phyloP scores from a whole-genome alignment of 1,140 invertebrate genomes.

The Drosophila erecta region DNA sequence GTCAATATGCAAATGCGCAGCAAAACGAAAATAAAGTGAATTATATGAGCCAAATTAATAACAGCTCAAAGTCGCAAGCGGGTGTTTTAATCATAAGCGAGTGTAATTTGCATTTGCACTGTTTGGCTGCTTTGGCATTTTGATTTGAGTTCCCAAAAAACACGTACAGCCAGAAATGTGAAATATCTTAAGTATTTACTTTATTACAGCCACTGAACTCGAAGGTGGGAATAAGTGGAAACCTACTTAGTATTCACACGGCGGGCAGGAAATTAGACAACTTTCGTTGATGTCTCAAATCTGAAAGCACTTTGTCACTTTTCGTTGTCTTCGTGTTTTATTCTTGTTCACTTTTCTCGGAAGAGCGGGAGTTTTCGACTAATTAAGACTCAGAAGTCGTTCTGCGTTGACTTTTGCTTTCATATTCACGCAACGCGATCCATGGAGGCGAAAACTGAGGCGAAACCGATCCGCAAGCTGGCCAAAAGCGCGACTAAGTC shows the following conservation, averaged over 20 bases:
- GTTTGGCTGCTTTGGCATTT: slow-evolving; percentile 15
- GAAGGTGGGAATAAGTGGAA: not conserved
- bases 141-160: slow-evolving; percentile 36
- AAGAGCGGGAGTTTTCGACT: slow-evolving; percentile 24
- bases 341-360: slow-evolving; percentile 9
- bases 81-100: slow-evolving; percentile 44
- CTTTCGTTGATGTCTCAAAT: slow-evolving; percentile 45
- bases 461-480: slow-evolving; percentile 45
- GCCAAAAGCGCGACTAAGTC: slow-evolving; percentile 72
- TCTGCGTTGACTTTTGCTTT: slow-evolving; percentile 42
- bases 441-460: slow-evolving; percentile 1
- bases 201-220: slow-evolving; percentile 32
- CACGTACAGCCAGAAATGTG: slow-evolving; percentile 34
- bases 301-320: slow-evolving; percentile 39
- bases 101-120: slow-evolving; percentile 45
- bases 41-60: slow-evolving; percentile 34
- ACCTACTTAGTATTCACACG: slow-evolving; percentile 52
- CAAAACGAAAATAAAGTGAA: slow-evolving; percentile 20
- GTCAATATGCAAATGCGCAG: slow-evolving; percentile 35
- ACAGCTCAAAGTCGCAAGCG: slow-evolving; percentile 33
- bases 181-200: slow-evolving; percentile 43
- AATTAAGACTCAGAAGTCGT: slow-evolving; percentile 26
- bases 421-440: slow-evolving; percentile 37
- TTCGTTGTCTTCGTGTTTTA: not conserved
- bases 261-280: slow-evolving; percentile 50